Conservation (phyloP, 2,113 vertebrate species). For the Synchiropus splendidus region DNA sequence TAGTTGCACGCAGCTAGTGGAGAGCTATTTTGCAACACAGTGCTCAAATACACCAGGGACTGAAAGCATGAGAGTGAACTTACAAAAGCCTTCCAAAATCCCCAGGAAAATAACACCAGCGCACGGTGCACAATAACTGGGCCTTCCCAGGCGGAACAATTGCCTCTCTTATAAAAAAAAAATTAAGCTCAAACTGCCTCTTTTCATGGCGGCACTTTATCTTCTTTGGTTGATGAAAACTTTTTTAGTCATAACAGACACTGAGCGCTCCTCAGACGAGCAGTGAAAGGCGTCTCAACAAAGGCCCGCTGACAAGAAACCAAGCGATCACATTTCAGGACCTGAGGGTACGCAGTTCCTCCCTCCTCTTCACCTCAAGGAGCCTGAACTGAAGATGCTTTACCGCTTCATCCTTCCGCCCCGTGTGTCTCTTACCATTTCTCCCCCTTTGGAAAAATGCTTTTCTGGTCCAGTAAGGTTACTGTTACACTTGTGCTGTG, state of each 20-base stretch:
- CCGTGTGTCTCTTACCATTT: slow-evolving; percentile 23
- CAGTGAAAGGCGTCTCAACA: slow-evolving; percentile 43
- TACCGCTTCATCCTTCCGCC: slow-evolving; percentile 14
- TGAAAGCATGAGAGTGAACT: slow-evolving; percentile 34
- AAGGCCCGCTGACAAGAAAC: slow-evolving; percentile 45
- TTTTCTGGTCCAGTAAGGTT: slow-evolving; percentile 1
- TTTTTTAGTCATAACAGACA: slow-evolving; percentile 54
- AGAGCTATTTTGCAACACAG: slow-evolving; percentile 38
- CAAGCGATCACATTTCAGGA: slow-evolving; percentile 52
- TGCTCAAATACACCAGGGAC: slow-evolving; percentile 30
- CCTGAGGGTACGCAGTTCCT: slow-evolving; percentile 48
- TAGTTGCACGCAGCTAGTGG: slow-evolving; percentile 35
- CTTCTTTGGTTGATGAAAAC: slow-evolving; percentile 55
- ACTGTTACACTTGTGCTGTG: slow-evolving; percentile 14
- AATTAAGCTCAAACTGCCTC: slow-evolving; percentile 41
- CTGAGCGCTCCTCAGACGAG: slow-evolving; percentile 41
- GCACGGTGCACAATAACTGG: slow-evolving; percentile 29
- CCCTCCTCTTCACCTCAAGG: slow-evolving; percentile 37
- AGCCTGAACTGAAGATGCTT: slow-evolving; percentile 20
- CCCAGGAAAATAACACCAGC: slow-evolving; percentile 42
- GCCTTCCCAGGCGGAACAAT: slow-evolving; percentile 38
- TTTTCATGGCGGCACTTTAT: slow-evolving; percentile 42
- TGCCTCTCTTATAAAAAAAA: slow-evolving; percentile 27
- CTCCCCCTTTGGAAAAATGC: slow-evolving; percentile 4
- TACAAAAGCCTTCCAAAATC: slow-evolving; percentile 34